A percentile compares a stretch with the other conserved stretches of the same genome.
phyloP scores from a whole-genome alignment of 1,140 invertebrate genomes.

The Neodiprion virginianus region DNA sequence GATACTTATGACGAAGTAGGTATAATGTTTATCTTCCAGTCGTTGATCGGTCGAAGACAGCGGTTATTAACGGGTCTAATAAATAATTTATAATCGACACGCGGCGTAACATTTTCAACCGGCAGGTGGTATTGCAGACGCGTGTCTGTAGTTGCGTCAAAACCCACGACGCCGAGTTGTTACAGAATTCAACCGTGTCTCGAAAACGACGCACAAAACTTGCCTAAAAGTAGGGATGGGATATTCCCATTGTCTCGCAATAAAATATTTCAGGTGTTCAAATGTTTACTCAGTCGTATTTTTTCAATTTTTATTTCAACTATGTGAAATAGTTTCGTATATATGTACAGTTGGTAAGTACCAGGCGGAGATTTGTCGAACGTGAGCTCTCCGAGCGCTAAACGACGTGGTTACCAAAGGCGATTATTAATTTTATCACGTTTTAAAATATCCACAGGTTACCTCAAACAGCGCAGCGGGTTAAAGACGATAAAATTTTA shows the following conservation, averaged over 20 bases:
- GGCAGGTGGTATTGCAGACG: neutral
- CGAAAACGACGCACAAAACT: too few species aligned
- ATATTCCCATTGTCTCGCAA: too few species aligned
- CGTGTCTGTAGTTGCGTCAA: neutral
- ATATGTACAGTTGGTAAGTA: too few species aligned
- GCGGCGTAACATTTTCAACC: neutral
- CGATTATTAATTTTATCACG: neutral
- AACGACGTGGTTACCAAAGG: neutral
- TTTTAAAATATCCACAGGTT: constrained; percentile 3
- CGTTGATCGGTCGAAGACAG: neutral
- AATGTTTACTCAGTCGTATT: neutral
- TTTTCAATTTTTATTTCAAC: too few species aligned
- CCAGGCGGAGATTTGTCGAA: too few species aligned
- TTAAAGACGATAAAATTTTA: neutral
- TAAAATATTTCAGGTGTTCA: neutral
- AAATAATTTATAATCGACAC: neutral
- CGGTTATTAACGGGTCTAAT: constrained; percentile 5
- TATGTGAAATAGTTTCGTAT: too few species aligned
- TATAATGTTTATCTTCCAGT: neutral
- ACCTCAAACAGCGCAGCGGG: neutral
- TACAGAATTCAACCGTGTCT: too few species aligned
- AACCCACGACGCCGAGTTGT: neutral
- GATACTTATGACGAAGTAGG: neutral
- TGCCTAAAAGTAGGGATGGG: too few species aligned
- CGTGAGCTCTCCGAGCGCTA: too few species aligned